phyloP scores from a whole-genome alignment of 2,113 vertebrate genomes.

The Balaeniceps rex region DNA sequence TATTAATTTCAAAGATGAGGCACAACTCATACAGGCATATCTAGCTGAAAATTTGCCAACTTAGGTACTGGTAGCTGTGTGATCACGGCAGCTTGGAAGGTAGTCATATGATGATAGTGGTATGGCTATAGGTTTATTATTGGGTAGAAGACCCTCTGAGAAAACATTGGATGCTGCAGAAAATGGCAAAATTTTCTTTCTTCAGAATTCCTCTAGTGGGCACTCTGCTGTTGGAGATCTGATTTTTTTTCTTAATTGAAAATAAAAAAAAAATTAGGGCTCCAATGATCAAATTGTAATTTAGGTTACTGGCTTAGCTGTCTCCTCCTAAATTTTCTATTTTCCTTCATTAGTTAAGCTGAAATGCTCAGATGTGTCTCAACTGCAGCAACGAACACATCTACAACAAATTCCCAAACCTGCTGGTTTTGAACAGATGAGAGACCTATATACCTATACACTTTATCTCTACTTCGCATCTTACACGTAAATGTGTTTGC shows the following conservation, averaged over 20 bases:
- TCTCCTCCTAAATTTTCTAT: neutral
- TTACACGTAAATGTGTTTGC: neutral
- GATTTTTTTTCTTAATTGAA: neutral
- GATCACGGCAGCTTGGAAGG: neutral
- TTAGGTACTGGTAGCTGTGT: neutral
- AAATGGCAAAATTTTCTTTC: neutral
- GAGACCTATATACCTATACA: neutral
- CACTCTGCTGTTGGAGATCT: neutral
- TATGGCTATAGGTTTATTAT: neutral
- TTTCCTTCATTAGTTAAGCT: neutral
- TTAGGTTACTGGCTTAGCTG: neutral
- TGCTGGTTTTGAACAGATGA: neutral
- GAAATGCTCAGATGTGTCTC: neutral
- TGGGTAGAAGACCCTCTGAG: neutral
- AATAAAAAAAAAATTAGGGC: neutral
- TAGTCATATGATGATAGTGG: neutral
- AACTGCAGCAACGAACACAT: neutral
- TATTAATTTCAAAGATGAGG: neutral
- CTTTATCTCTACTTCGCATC: neutral
- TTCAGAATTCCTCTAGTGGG: neutral
- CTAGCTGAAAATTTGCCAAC: neutral
- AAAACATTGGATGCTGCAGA: neutral
- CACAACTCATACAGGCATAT: neutral
- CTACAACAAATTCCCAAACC: neutral
- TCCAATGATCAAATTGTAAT: neutral